Evolutionary conservation across 1,140 invertebrate species (phyloP).

Genomic region (Oreohelix idahoensis): DNA sequence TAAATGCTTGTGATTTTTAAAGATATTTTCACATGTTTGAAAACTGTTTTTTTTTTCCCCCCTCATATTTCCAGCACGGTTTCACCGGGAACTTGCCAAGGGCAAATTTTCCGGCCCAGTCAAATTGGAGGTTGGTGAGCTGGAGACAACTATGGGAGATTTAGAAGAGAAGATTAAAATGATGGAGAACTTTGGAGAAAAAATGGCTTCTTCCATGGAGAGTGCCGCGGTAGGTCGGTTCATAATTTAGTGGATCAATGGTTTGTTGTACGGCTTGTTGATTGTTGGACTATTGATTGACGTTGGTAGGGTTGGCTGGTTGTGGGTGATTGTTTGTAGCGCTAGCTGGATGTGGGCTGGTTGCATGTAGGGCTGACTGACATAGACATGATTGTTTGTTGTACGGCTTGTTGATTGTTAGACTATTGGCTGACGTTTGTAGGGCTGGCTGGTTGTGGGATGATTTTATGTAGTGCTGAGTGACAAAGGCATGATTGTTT

Average conservation of each 20-base stretch:
- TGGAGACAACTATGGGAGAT: constrained; percentile 59
- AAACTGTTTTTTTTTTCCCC: no score
- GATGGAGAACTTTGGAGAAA: constrained; percentile 71
- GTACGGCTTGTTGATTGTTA: neutral
- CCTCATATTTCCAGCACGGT: constrained; percentile 48
- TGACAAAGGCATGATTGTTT: no score
- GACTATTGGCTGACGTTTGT: neutral
- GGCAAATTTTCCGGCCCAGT: constrained; percentile 40
- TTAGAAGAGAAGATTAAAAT: constrained; percentile 69
- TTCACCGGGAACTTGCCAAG: constrained; percentile 46
- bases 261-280: neutral
- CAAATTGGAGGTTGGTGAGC: constrained; percentile 45
- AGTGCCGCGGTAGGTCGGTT: constrained; percentile 69
- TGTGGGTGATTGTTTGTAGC: neutral
- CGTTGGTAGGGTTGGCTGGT: neutral
- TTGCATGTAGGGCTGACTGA: no score
- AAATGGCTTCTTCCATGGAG: constrained; percentile 69
- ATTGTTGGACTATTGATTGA: neutral
- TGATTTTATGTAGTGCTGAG: no score
- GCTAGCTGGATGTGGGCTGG: no score
- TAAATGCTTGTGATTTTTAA: no score
- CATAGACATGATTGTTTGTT: no score
- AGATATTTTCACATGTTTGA: no score
- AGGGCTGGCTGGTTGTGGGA: no score
- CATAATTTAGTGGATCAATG: neutral